Percentiles rank a stretch among this genome's conserved stretches.
Conservation (phyloP, 1,140 invertebrate species). For the Nymphalis io region DNA sequence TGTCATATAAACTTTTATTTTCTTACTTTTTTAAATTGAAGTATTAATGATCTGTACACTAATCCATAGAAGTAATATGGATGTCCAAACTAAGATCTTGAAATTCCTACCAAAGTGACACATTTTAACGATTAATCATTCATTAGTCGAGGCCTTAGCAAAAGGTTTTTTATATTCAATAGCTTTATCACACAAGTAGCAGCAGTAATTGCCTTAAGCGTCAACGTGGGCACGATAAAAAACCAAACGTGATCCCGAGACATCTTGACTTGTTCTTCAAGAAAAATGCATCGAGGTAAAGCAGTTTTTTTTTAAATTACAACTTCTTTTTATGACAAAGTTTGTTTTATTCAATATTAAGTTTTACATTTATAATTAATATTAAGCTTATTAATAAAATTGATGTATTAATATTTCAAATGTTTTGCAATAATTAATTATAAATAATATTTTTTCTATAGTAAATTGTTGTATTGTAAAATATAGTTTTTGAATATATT, state of each 20-base stretch:
- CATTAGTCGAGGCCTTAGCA: constrained; percentile 22
- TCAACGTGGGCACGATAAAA: constrained; percentile 25
- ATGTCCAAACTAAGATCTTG: constrained; percentile 19
- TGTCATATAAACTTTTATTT: background rate
- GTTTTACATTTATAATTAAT: background rate
- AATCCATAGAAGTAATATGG: background rate
- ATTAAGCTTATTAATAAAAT: too few species aligned
- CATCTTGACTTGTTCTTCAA: constrained; percentile 6
- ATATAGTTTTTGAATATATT: too few species aligned
- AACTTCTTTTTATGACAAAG: background rate
- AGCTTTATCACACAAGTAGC: constrained; percentile 32
- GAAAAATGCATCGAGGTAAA: constrained; percentile 12
- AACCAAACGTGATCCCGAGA: constrained; percentile 20
- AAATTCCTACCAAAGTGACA: constrained; percentile 16
- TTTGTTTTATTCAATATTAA: background rate
- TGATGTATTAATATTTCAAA: too few species aligned
- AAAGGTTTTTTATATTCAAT: constrained; percentile 32
- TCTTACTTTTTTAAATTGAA: too few species aligned
- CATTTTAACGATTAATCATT: constrained; percentile 22
- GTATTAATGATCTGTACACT: too few species aligned
- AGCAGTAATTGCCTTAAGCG: constrained; percentile 35
- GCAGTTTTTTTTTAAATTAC: constrained; percentile 5
- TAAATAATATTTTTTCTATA: too few species aligned
- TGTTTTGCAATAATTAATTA: too few species aligned
- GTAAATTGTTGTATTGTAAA: too few species aligned